Conservation (phyloP, 2,113 vertebrate genomes). For the Protomyctophum bolini region DNA sequence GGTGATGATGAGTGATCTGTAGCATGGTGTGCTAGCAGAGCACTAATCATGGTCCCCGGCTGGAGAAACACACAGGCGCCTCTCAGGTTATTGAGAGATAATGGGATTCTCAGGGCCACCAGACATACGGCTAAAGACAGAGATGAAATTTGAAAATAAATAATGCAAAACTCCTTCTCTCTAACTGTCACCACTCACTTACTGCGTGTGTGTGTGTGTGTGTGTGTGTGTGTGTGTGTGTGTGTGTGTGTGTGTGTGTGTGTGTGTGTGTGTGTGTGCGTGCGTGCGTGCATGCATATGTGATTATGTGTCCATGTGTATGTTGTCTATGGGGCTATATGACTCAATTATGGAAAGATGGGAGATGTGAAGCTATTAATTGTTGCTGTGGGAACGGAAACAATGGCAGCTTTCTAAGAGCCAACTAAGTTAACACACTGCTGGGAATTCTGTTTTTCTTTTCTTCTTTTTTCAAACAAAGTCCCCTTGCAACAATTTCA, state of each 20-base stretch:
- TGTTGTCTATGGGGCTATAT: too few species aligned
- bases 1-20: constrained; percentile 57
- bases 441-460: too few species aligned
- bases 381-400: constrained; percentile 20
- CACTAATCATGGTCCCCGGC: constrained; percentile 62
- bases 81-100: constrained; percentile 72
- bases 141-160: constrained; percentile 65
- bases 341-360: constrained; percentile 43
- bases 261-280: neutral
- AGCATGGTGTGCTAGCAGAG: constrained; percentile 51
- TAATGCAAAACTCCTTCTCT: constrained; percentile 57
- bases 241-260: neutral
- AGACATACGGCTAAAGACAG: constrained; percentile 60
- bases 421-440: neutral
- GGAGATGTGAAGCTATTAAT: constrained; percentile 31
- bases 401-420: constrained; percentile 18
- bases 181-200: constrained; percentile 2
- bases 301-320: too few species aligned
- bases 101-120: constrained; percentile 67
- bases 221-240: neutral
- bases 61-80: constrained; percentile 64
- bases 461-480: too few species aligned
- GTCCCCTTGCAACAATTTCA: neutral
- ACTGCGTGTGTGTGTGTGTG: neutral
- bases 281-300: too few species aligned